A percentile compares a stretch with the other conserved stretches of the same genome.
phyloP scores from a whole-genome alignment of 2,113 vertebrate species.

The rabbit (Oryctolagus cuniculus) region mOryCun1.1 NC_091435.1:108372001-108372500 shows the following conservation, averaged over 20 bases:
- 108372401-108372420: constrained; percentile 49
- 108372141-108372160: constrained; percentile 66
- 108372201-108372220: constrained; percentile 58
- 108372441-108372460: constrained; percentile 79
- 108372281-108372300: constrained; percentile 62
- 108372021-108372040: constrained; percentile 63
- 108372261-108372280: constrained; percentile 66
- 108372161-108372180: constrained; percentile 30
- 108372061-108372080: constrained; percentile 51
- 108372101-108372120: constrained; percentile 15
- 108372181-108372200: constrained; percentile 31
- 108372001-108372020: constrained; percentile 67
- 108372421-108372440: constrained; percentile 62
- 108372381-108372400: constrained; percentile 46
- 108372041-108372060: constrained; percentile 71
- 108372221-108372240: constrained; percentile 68
- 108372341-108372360: constrained; percentile 36
- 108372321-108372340: constrained; percentile 14
- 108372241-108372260: neutral
- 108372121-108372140: constrained; percentile 57
- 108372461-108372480: constrained; percentile 83
- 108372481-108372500: constrained; percentile 81
- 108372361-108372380: neutral
- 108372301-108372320: constrained; percentile 33
- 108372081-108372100: neutral